Evolutionary conservation across 2,113 vertebrate genomes (phyloP).

Genomic region (Bombycilla garrulus): DNA sequence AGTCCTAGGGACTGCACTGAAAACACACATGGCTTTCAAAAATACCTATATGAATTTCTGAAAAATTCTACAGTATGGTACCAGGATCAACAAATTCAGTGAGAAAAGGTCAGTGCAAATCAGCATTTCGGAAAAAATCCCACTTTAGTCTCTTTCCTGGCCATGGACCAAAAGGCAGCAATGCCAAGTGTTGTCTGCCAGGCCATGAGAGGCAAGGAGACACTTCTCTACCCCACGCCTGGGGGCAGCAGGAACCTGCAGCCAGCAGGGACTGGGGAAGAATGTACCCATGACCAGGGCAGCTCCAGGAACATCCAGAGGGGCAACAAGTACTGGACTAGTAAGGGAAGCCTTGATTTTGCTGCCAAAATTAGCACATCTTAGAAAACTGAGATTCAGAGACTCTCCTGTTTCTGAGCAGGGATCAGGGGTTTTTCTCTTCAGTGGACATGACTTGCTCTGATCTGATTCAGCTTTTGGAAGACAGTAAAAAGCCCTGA

Average conservation of each 20-base stretch:
- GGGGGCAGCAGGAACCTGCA: not conserved
- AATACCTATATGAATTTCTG: not conserved
- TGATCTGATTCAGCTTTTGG: not conserved
- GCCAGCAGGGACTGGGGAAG: not conserved
- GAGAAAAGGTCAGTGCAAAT: not conserved
- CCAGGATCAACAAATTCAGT: not conserved
- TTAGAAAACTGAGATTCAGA: not conserved
- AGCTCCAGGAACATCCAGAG: not conserved
- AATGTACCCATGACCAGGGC: not conserved
- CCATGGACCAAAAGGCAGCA: not conserved
- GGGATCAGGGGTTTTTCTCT: not conserved
- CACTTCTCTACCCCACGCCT: no score
- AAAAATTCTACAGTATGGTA: not conserved
- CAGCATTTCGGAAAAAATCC: not conserved
- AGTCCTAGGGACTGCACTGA: not conserved
- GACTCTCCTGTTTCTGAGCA: not conserved
- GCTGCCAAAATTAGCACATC: accelerated
- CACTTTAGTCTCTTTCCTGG: not conserved
- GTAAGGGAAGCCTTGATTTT: not conserved
- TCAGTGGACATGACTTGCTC: not conserved
- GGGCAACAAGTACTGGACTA: accelerated
- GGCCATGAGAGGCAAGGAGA: not conserved
- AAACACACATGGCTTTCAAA: not conserved
- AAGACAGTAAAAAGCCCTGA: not conserved
- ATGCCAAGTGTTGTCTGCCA: not conserved